Evolutionary conservation across 2,888 invertebrate genomes (phyloP), one percentile per base, ranked within the genome.

Genomic region (Frankliniella intonsa): DNA sequence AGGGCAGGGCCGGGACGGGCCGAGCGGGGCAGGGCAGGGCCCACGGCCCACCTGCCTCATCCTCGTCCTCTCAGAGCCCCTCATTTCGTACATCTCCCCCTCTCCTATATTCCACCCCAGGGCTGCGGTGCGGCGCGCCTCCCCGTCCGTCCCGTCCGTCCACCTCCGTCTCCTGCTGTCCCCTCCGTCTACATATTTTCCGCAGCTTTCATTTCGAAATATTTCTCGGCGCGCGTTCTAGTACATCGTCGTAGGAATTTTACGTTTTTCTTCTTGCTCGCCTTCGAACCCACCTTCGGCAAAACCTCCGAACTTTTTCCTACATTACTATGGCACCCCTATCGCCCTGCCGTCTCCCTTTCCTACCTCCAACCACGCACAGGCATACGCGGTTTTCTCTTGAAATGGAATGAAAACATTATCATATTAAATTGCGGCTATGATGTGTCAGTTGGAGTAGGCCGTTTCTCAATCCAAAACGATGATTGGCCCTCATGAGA

Each of bases 41-140:
- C n/a, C 69, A 11, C 22, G 69, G 69, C 69, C 69, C n/a, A 69
- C 69, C 69, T 69, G 69, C 69, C 69, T 69, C 69, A 69, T 69
- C 69, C 69, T 69, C n/a, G 69, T 22, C n/a, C 69, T 55, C 55
- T 22, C 22, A 69, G 69, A 69, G 69, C 69, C 69, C 69, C 69
- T 69, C 69, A 69, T 69, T 69, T 22, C 69, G 69, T n/a, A 69
- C 69, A 9, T 22, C 69, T 9, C 69, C n/a, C 69, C 69, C 69
- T 22, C 25, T 22, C 69, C 69, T 25, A n/a, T 69, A 19, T 22
- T 7, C 11, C 12, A 8, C 22, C 69, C 25, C 69, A 11, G 12
- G 25, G 69, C 69, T 22, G 69, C 25, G 9, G 69, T 11, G 17
- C 55, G 55, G 55, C 19, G 55, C 55, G 55, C 17, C 55, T 19